Evolutionary conservation across 92 coral and sea anemone genomes (phyloP).

Genomic region (Phenganax marumi): DNA sequence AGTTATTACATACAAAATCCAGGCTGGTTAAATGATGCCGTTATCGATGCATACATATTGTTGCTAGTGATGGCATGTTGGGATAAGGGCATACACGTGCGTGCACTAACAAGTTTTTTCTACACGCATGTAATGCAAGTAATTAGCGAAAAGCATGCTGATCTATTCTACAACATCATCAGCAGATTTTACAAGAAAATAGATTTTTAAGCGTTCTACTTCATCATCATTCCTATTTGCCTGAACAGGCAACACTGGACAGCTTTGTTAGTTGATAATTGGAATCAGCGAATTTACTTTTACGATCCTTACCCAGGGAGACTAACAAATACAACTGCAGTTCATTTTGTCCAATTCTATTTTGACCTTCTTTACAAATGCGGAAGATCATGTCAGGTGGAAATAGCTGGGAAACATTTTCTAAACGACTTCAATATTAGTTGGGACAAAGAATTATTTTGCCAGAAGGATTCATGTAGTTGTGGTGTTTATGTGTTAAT

Average conservation of each 20-base stretch:
- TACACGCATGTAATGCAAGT: neutral
- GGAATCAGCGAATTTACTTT: neutral
- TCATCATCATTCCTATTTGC: conserved; percentile 21
- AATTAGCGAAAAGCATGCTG: no score
- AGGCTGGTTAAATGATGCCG: conserved; percentile 27
- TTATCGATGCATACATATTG: conserved; percentile 30
- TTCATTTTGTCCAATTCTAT: neutral
- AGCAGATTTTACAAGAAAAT: neutral
- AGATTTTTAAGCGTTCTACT: neutral
- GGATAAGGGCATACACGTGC: neutral
- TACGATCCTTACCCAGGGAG: neutral
- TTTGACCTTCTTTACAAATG: neutral
- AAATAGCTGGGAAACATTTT: neutral
- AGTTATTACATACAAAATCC: conserved; percentile 23
- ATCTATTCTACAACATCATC: neutral
- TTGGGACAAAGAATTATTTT: neutral
- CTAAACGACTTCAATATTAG: neutral
- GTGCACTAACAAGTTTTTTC: neutral
- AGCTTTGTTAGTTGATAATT: neutral
- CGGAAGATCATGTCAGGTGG: neutral
- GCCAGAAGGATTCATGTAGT: neutral
- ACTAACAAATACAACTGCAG: no score
- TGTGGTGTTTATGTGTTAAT: neutral
- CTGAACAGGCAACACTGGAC: neutral
- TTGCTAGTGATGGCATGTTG: neutral